Evolutionary conservation across 2,888 invertebrate species (phyloP), one percentile per base, ranked within the genome.

Genomic region (Herminia tarsipennalis): DNA sequence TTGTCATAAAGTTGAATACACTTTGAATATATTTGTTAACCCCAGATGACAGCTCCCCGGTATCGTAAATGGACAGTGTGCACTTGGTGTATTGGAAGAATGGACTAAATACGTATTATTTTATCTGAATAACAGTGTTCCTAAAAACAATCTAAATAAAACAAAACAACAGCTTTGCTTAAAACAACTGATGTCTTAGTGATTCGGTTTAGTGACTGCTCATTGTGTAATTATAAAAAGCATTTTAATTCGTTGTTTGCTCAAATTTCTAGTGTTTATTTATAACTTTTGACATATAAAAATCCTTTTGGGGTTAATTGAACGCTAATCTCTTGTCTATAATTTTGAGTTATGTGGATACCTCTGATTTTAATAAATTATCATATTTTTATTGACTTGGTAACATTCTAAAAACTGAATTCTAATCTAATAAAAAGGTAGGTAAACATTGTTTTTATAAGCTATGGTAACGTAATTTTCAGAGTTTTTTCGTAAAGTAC

Each of bases 41-140:
- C 73, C 76, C 78, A 82, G 81, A 83, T 89, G 89, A 88, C 86
- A 88, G 84, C 67, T 76, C 76, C 54, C 56, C 58, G 65, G 72
- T 71, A 68, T 78, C 39, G 52, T 70, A 75, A 73, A 49, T 67
- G 71, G 72, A 76, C 85, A 86, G 88, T 89, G 68, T 83, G 77
- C 78, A 82, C 44, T 40, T 41, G 30, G 34, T 51, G 37, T 56
- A 44, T 49, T 51, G 46, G 53, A 56, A 47, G 67, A 53, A 53
- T 35, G 53, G 60, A 61, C 56, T 51, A 56, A 66, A 64, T 54
- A 56, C 45, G 38, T 61, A 53, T 58, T 53, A 46, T 48, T 58
- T n/a, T n/a, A n/a, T n/a, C n/a, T n/a, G 54, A 49, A 44, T 50
- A 57, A 18, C 35, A 46, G 63, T 53, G 61, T 35, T 45, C 39